A percentile compares a stretch with the other conserved stretches of the same genome.
phyloP scores from a whole-genome alignment of 2,888 invertebrate species.

The Heliconius cydno region DNA sequence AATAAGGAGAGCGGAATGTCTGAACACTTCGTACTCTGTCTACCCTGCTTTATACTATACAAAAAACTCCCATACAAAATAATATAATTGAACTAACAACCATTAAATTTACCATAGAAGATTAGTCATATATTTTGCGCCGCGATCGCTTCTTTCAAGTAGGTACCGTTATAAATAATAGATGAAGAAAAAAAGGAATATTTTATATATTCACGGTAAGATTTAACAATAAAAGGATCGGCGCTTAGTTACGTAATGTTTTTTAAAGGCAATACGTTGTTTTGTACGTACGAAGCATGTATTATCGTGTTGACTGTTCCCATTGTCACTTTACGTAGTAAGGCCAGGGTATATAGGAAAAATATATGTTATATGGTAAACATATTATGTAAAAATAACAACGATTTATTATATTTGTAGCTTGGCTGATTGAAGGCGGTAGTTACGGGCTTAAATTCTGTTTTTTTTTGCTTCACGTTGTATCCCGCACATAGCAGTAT shows the following conservation, averaged over 20 bases:
- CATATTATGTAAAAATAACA: background rate
- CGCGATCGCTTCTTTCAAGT: background rate
- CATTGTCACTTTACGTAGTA: conserved; percentile 54
- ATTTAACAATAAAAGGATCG: conserved; percentile 43
- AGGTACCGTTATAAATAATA: conserved; percentile 4
- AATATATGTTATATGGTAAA: conserved; percentile 25
- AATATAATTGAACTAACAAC: background rate
- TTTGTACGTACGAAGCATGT: conserved; percentile 63
- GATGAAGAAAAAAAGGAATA: conserved; percentile 11
- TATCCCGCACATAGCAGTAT: no score
- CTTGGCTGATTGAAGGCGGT: no score
- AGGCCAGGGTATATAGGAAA: conserved; percentile 30
- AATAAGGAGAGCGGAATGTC: background rate
- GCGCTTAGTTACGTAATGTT: conserved; percentile 63
- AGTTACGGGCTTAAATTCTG: no score
- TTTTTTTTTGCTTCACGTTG: no score
- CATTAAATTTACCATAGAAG: background rate
- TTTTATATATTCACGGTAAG: conserved; percentile 12
- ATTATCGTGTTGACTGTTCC: conserved; percentile 55
- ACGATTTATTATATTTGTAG: no score
- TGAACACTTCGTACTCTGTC: background rate
- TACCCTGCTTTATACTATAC: background rate
- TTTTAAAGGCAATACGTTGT: conserved; percentile 71
- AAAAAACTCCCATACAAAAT: background rate
- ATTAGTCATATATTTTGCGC: background rate